Conservation (phyloP, 2,888 invertebrate genomes). For the Tipula vernalis region DNA sequence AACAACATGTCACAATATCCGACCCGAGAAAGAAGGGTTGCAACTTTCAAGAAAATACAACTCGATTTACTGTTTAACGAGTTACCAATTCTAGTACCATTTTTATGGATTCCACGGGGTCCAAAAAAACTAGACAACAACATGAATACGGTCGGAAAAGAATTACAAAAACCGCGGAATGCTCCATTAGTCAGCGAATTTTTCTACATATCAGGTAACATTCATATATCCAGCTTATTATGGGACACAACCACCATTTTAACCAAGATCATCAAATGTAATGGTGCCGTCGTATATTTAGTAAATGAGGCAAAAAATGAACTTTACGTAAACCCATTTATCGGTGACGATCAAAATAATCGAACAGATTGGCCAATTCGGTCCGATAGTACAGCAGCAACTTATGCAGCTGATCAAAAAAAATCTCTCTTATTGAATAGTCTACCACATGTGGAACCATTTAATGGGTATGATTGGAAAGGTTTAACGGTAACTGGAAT, state of each 20-base stretch:
- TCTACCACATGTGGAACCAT: slow-evolving; percentile 31
- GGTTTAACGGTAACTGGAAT: slow-evolving; percentile 31
- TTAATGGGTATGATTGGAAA: slow-evolving; percentile 30
- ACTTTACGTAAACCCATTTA: not conserved
- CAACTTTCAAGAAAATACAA: too few species aligned
- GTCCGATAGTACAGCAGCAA: slow-evolving; percentile 39
- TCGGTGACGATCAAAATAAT: slow-evolving; percentile 18
- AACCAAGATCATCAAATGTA: not conserved
- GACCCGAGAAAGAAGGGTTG: too few species aligned
- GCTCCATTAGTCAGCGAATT: not conserved
- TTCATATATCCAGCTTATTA: not conserved
- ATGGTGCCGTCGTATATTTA: not conserved
- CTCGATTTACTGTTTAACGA: too few species aligned
- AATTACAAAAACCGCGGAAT: not conserved
- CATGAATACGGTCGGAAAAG: too few species aligned
- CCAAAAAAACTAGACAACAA: too few species aligned
- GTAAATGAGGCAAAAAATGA: not conserved
- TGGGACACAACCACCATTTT: not conserved
- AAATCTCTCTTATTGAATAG: slow-evolving; percentile 41
- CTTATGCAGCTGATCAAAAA: slow-evolving; percentile 44
- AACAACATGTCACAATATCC: too few species aligned
- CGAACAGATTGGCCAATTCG: not conserved
- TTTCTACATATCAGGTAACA: not conserved
- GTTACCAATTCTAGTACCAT: too few species aligned
- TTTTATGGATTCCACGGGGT: too few species aligned